Evolutionary conservation across 2,113 vertebrate species (phyloP).

Genomic region (Myodes glareolus): DNA sequence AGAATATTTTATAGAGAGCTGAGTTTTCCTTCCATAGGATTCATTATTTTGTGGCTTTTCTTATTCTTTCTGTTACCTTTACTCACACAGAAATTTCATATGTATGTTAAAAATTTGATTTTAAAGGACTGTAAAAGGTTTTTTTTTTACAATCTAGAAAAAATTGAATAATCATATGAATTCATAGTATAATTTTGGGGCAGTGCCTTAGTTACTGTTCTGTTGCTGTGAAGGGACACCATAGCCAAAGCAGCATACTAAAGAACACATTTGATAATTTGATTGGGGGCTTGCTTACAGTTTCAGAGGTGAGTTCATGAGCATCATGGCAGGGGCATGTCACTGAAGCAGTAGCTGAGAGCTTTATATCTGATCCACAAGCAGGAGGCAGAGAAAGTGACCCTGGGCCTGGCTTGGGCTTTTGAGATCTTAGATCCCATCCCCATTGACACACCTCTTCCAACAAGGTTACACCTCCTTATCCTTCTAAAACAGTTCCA

Average conservation of each 20-base stretch:
- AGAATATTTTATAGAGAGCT: conserved; percentile 16
- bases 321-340: not conserved
- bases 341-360: not conserved
- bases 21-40: conserved; percentile 24
- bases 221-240: no score
- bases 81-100: not conserved
- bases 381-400: not conserved
- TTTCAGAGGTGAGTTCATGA: not conserved
- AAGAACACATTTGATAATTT: not conserved
- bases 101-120: conserved; percentile 26
- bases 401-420: not conserved
- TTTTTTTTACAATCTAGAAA: not conserved
- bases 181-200: not conserved
- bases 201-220: not conserved
- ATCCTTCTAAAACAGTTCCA: not conserved
- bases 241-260: not conserved
- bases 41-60: conserved; percentile 40
- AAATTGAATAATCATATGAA: not conserved
- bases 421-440: not conserved
- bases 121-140: not conserved
- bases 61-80: not conserved
- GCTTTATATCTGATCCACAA: not conserved
- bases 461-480: not conserved
- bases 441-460: not conserved
- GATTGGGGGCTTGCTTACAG: not conserved